Conservation (phyloP, 2,113 vertebrate species). For the Gasterosteus aculeatus region DNA sequence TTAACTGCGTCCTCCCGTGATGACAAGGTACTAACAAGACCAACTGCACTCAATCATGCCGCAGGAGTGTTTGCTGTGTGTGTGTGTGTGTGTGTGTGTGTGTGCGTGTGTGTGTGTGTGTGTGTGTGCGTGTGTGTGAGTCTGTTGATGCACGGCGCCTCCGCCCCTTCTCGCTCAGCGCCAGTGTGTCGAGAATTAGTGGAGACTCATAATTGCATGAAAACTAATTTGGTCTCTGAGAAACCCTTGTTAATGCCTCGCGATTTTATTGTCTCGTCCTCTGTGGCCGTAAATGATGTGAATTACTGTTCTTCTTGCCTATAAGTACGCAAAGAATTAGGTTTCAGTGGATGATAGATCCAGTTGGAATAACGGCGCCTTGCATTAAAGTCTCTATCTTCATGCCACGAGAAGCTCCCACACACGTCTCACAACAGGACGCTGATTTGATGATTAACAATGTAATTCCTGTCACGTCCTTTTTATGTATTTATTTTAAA, state of each 20-base stretch:
- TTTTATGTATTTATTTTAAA: background rate
- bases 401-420: conserved; percentile 16
- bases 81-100: conserved; percentile 2
- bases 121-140: conserved; percentile 20
- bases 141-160: conserved; percentile 21
- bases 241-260: conserved; percentile 71
- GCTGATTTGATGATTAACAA: background rate
- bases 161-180: conserved; percentile 54
- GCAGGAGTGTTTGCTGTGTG: conserved; percentile 34
- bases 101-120: conserved; percentile 6
- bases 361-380: conserved; percentile 60
- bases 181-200: conserved; percentile 74
- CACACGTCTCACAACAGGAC: conserved; percentile 1
- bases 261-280: conserved; percentile 71
- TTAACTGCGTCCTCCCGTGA: conserved; percentile 69
- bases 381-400: conserved; percentile 30
- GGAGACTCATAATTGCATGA: conserved; percentile 74
- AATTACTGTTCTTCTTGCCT: conserved; percentile 67
- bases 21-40: conserved; percentile 71
- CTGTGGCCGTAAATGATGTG: conserved; percentile 69
- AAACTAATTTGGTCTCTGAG: conserved; percentile 79
- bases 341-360: conserved; percentile 67
- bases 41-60: conserved; percentile 60
- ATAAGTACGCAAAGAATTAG: conserved; percentile 58
- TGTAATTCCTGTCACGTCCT: background rate